These are phyloP conservation scores for Microcebus ravelobensis DNA, from an alignment of 2,113 vertebrate genomes.

Conservation along the genomic window DNA sequence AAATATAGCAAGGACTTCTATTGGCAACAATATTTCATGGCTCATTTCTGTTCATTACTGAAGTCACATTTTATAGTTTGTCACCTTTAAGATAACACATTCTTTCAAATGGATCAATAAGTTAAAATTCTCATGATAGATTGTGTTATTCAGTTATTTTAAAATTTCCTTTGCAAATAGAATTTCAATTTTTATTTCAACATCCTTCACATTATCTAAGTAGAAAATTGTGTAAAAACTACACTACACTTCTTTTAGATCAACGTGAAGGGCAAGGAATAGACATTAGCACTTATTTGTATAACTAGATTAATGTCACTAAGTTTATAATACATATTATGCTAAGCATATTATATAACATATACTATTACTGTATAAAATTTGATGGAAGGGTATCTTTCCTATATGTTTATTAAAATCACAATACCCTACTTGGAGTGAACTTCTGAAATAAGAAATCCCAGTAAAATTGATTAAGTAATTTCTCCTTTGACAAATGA, in stretches of 20 bases:
- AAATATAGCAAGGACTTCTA: not conserved
- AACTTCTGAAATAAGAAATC: slow-evolving; percentile 5
- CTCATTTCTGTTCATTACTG: not conserved
- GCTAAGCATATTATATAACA: not conserved
- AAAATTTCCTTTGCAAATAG: not conserved
- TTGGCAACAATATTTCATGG: not conserved
- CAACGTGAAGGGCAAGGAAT: not conserved
- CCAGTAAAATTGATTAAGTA: not conserved
- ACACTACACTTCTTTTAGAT: not conserved
- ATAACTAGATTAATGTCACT: not conserved
- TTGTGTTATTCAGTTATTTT: not conserved
- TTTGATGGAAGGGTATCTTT: not conserved
- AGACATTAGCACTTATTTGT: not conserved
- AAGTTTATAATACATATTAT: not conserved
- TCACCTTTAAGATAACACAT: slow-evolving; percentile 47
- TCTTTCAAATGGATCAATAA: not conserved
- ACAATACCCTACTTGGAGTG: not conserved
- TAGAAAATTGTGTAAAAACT: not conserved
- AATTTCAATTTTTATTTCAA: not conserved
- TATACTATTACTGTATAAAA: not conserved
- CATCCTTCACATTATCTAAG: not conserved
- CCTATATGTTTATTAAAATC: not conserved
- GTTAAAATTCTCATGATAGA: not conserved
- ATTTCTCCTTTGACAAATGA: slow-evolving; percentile 22
- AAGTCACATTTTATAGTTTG: not conserved